A percentile compares a stretch with the other conserved stretches of the same genome.
phyloP scores from a whole-genome alignment of 2,113 vertebrate species.

The Otus sunia region DNA sequence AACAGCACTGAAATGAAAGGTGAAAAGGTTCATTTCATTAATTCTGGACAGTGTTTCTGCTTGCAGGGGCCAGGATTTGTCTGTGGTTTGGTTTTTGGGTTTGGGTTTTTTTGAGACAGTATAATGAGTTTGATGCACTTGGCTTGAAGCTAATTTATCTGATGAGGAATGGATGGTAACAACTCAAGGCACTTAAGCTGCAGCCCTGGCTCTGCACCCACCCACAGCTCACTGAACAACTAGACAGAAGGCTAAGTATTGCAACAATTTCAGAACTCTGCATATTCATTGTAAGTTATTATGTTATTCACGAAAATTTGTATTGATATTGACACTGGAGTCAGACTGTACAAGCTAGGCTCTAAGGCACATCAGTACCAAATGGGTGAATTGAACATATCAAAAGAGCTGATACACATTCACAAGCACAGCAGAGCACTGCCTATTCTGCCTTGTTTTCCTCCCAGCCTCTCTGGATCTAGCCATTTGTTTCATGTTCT shows the following conservation, averaged over 20 bases:
- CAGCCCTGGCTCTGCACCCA: not conserved
- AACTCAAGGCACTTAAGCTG: not conserved
- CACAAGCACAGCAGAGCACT: not conserved
- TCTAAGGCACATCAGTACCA: not conserved
- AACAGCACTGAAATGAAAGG: not conserved
- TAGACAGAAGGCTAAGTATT: not conserved
- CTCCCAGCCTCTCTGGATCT: not conserved
- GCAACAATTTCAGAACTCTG: not conserved
- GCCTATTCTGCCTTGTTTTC: not conserved
- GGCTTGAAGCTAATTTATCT: not conserved
- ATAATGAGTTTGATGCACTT: not conserved
- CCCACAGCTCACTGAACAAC: not conserved
- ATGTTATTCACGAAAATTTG: not conserved
- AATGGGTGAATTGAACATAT: not conserved
- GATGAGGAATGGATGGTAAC: not conserved
- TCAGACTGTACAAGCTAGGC: not conserved
- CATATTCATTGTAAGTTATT: not conserved
- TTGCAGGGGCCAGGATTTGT: not conserved
- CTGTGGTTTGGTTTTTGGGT: not conserved
- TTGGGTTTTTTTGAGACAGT: not conserved
- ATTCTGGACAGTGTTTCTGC: not conserved
- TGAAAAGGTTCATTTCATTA: not conserved
- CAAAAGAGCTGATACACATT: not conserved
- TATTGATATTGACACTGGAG: not conserved
- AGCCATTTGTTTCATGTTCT: not conserved